These are phyloP conservation scores for Fregetta grallaria DNA, from an alignment of 2,113 vertebrate genomes.

Conservation along the genomic window DNA sequence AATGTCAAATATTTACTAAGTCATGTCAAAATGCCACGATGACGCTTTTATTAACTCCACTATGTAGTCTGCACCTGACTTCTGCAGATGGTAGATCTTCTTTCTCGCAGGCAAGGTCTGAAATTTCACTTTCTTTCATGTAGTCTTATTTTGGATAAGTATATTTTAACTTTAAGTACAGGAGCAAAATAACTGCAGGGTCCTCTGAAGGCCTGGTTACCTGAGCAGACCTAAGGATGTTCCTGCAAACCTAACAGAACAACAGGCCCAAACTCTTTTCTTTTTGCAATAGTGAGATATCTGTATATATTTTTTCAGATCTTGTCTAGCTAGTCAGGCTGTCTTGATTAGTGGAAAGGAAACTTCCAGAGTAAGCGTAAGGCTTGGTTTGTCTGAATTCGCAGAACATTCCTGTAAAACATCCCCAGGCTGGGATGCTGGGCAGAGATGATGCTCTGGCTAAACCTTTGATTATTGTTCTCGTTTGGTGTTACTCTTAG, in stretches of 20 bases:
- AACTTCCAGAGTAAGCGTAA: neutral
- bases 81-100: neutral
- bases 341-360: neutral
- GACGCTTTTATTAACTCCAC: neutral
- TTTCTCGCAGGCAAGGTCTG: neutral
- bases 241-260: neutral
- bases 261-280: neutral
- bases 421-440: neutral
- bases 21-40: neutral
- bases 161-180: neutral
- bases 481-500: neutral
- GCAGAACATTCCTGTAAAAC: neutral
- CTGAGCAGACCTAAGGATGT: neutral
- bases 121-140: neutral
- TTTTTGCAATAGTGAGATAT: neutral
- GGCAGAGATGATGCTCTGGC: neutral
- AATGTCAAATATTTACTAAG: conserved; percentile 42
- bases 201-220: neutral
- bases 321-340: neutral
- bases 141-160: neutral
- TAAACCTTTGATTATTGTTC: neutral
- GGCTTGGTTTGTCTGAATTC: neutral
- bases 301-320: neutral
- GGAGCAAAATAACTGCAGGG: neutral
- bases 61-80: neutral